Conservation (phyloP, 1,140 invertebrate species). For the Drosophila hydei region DNA sequence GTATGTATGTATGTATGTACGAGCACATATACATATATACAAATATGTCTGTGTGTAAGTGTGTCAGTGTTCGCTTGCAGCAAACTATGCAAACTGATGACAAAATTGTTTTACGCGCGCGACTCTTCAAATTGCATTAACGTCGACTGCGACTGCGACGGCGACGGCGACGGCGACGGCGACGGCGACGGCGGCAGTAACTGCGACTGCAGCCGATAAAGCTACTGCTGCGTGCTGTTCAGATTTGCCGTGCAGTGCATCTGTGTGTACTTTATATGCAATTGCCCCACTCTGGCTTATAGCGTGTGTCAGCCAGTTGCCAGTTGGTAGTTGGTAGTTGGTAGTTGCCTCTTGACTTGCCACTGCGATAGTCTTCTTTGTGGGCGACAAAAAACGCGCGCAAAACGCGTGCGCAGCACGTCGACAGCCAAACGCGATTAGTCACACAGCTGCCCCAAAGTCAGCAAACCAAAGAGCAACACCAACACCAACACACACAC, state of each 20-base stretch:
- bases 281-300: not conserved
- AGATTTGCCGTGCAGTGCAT: slow-evolving; percentile 8
- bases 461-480: slow-evolving; percentile 4
- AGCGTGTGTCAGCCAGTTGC: not conserved
- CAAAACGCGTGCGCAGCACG: slow-evolving; percentile 59
- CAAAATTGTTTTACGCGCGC: slow-evolving; percentile 64
- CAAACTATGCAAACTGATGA: slow-evolving; percentile 53
- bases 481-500: not conserved
- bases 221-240: slow-evolving; percentile 1
- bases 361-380: not conserved
- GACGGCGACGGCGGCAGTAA: not conserved
- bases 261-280: not conserved
- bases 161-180: not conserved
- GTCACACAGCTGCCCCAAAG: slow-evolving; percentile 28
- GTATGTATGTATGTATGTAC: not conserved
- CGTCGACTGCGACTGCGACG: slow-evolving; percentile 11
- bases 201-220: slow-evolving; percentile 23
- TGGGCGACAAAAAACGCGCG: slow-evolving; percentile 43
- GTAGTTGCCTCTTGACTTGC: not conserved
- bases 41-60: slow-evolving; percentile 4
- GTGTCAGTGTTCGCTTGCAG: not conserved
- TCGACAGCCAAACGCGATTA: slow-evolving; percentile 35
- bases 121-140: slow-evolving; percentile 43
- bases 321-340: too few species aligned
- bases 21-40: not conserved